phyloP scores from a whole-genome alignment of 2,113 vertebrate genomes.

The Syrmaticus mikado region DNA sequence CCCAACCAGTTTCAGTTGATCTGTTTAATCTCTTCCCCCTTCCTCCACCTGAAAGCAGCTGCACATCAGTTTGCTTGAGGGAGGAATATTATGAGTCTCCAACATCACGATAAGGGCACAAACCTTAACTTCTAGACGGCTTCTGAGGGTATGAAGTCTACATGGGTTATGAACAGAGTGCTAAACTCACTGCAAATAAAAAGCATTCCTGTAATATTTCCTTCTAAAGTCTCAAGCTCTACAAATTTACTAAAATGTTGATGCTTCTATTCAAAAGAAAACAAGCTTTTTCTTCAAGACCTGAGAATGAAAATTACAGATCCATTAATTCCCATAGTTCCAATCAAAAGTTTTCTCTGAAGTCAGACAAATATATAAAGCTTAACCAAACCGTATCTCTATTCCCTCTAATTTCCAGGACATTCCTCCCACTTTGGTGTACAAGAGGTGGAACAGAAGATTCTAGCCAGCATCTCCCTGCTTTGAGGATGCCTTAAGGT shows the following conservation, averaged over 20 bases:
- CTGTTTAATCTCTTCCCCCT: neutral
- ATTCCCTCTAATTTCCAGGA: neutral
- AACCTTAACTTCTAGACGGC: neutral
- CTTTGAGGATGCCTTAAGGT: neutral
- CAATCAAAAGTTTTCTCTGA: neutral
- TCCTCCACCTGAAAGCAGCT: neutral
- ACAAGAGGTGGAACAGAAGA: neutral
- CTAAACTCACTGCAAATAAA: neutral
- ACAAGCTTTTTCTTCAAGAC: neutral
- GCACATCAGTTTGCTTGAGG: neutral
- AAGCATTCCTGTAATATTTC: neutral
- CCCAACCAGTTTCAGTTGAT: constrained; percentile 20
- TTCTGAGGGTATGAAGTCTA: neutral
- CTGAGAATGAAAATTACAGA: neutral
- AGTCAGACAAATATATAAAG: neutral
- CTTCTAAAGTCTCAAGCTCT: neutral
- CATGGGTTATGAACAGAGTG: neutral
- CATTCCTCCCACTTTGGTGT: neutral
- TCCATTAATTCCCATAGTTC: neutral
- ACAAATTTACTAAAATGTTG: neutral
- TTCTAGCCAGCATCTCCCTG: neutral
- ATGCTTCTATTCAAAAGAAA: neutral
- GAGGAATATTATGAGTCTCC: neutral
- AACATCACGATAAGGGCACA: neutral
- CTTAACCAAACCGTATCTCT: neutral